phyloP scores from a whole-genome alignment of 2,888 invertebrate genomes.

The Drosophila vallismaia region DNA sequence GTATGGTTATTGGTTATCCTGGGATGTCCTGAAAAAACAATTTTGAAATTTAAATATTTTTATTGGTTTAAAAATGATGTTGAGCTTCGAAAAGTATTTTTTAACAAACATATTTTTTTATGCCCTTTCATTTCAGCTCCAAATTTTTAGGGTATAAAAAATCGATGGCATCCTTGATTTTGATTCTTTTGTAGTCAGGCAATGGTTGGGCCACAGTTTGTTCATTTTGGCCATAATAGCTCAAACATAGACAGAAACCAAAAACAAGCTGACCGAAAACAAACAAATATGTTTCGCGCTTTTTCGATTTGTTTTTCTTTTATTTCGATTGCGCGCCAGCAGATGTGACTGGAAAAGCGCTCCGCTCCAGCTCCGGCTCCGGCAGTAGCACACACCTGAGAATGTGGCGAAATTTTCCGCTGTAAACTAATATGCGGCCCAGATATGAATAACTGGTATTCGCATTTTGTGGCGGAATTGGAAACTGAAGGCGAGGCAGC shows the following conservation, averaged over 20 bases:
- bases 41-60: not conserved
- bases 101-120: not conserved
- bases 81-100: too few species aligned
- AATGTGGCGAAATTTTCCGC: conserved; percentile 59
- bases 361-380: conserved; percentile 2
- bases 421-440: conserved; percentile 42
- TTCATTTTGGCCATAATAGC: conserved; percentile 36
- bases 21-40: not conserved
- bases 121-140: conserved; percentile 2
- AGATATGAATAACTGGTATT: conserved; percentile 25
- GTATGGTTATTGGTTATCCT: conserved; percentile 15
- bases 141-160: not conserved
- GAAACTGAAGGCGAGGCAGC: not conserved
- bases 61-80: too few species aligned
- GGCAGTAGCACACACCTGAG: conserved; percentile 57
- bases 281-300: conserved; percentile 57
- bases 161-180: not conserved
- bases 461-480: conserved; percentile 19
- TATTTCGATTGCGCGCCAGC: conserved; percentile 63
- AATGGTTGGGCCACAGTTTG: conserved; percentile 16
- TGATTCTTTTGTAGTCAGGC: conserved; percentile 9
- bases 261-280: conserved; percentile 52
- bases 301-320: conserved; percentile 52
- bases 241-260: conserved; percentile 9
- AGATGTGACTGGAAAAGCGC: conserved; percentile 15